Conservation (phyloP, 2,888 invertebrate species). For the Lathronympha strigana region DNA sequence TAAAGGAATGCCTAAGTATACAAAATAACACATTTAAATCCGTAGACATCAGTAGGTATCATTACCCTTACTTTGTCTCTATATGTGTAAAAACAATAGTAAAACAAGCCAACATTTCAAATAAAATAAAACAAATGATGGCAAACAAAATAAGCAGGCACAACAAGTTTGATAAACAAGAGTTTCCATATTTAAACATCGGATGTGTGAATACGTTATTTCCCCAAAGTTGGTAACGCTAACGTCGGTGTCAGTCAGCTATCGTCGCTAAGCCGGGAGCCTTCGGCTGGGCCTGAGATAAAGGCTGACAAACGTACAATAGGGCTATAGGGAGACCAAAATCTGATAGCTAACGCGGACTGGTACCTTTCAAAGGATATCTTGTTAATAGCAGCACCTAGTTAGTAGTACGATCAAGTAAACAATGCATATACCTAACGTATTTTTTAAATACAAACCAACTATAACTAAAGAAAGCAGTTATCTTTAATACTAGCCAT, state of each 20-base stretch:
- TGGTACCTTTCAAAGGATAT: not conserved
- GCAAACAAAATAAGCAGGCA: not conserved
- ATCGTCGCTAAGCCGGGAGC: conserved; percentile 31
- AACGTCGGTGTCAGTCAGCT: conserved; percentile 23
- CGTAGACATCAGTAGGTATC: too few relatives aligned
- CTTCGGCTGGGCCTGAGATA: conserved; percentile 48
- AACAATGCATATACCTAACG: too few relatives aligned
- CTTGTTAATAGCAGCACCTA: too few relatives aligned
- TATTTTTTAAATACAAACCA: too few relatives aligned
- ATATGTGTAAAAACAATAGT: not conserved
- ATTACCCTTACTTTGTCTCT: too few relatives aligned
- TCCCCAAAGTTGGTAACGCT: conserved; percentile 23
- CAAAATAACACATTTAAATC: too few relatives aligned
- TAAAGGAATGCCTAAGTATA: too few relatives aligned
- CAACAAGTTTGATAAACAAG: conserved; percentile 11
- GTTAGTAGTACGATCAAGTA: too few relatives aligned
- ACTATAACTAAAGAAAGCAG: too few relatives aligned
- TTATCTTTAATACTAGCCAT: too few relatives aligned
- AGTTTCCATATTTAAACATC: conserved; percentile 17
- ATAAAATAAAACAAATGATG: not conserved
- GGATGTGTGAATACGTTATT: conserved; percentile 21
- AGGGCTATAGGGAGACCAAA: conserved; percentile 47
- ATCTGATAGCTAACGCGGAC: not conserved
- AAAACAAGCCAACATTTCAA: not conserved
- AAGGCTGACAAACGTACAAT: conserved; percentile 59